Evolutionary conservation across 2,113 vertebrate genomes (phyloP).

Genomic region (Megalops atlanticus): DNA sequence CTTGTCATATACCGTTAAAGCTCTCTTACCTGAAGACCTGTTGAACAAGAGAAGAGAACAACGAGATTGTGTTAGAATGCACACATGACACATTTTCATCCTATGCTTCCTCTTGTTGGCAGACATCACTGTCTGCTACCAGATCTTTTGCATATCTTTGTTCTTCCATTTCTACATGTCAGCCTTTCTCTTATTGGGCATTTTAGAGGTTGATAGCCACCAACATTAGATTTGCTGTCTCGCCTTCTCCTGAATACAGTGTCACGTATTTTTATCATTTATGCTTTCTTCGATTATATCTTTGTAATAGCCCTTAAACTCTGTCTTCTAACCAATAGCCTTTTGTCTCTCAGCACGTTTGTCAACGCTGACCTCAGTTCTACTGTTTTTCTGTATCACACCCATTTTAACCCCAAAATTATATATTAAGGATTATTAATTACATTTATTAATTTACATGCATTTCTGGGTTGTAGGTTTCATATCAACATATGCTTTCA

Average conservation of each 20-base stretch:
- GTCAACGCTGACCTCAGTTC: no score
- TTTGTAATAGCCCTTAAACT: neutral
- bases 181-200: neutral
- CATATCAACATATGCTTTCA: neutral
- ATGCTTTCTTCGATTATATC: neutral
- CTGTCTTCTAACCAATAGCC: neutral
- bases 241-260: neutral
- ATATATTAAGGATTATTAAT: no score
- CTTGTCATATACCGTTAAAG: slow-evolving; percentile 5
- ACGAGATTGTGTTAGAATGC: neutral
- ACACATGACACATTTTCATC: neutral
- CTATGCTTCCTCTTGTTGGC: neutral
- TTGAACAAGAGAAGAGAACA: slow-evolving; percentile 43
- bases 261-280: neutral
- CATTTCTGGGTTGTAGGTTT: no score
- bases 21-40: slow-evolving; percentile 76
- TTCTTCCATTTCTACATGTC: neutral
- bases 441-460: neutral
- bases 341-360: neutral
- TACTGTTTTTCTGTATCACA: no score
- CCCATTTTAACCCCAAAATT: no score
- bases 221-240: neutral
- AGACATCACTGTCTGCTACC: no score
- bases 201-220: neutral
- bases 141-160: no score